Base-by-base conservation (phyloP, 64 coral and sea anemone species). In the Stichodactyla mertensii region DNA sequence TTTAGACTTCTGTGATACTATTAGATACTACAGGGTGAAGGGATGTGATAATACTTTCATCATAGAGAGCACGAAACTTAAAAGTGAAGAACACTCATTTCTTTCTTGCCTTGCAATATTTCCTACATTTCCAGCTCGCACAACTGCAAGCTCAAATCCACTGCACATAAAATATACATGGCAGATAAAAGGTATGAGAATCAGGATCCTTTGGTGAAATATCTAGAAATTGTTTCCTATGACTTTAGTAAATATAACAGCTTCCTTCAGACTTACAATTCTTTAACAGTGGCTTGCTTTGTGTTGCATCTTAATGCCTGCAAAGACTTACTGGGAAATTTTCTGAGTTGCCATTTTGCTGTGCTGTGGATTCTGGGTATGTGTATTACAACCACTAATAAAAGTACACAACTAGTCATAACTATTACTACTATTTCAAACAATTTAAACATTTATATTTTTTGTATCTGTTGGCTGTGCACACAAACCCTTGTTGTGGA, bases 391-490 rank as follows among this genome's bases (percentile, higher is more conserved):
- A 74, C 69, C 69, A 31, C 69, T 70, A 74, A 31, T 8, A 74
- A 74, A 74, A 74, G 22, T 74, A 36, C 69, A 74, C 24, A 31
- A 74, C 24, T 23, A 27, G 27, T 74, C 24, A 31, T 74, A 74
- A 74, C 69, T 74, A 74, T 74, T 70, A 70, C 19, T 74, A 31
- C 69, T 74, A 74, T 74, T 74, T 74, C 22, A 74, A 74, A 74
- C 69, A 59, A 74, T 31, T 74, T 74, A 74, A 28, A 19, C 26
- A 31, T 13, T 31, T 27, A 74, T 36, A 74, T 31, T 74, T 31
- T 31, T 74, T 74, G 7, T 31, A 2, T 27, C 69, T 74, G n/a
- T 74, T 11, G 69, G 69, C 24, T 74, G 69, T 74, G 69, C 6
- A 74, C 69, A 74, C 69, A 4, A 74, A 74, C 69, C 69, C 69